A percentile compares a stretch with the other conserved stretches of the same genome.
Conservation (phyloP, 1,140 invertebrate species). For the Pseudachorutes palmiensis region DNA sequence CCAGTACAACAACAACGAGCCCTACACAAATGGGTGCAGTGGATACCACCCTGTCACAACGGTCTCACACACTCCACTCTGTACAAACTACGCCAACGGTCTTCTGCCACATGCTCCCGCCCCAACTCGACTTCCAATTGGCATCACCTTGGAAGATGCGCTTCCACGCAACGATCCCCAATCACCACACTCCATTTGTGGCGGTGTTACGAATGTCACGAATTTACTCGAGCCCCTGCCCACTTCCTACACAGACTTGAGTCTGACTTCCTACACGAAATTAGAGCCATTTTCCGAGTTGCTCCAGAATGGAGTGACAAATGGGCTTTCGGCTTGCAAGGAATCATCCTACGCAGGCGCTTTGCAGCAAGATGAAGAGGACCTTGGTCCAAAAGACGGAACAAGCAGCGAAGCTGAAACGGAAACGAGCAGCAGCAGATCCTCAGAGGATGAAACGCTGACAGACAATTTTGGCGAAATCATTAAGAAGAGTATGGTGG, state of each 20-base stretch:
- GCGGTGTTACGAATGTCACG: no score
- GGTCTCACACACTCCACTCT: background rate
- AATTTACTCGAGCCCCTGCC: no score
- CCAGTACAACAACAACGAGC: background rate
- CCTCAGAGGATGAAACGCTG: slow-evolving; percentile 25
- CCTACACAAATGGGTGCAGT: background rate
- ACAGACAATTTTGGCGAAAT: slow-evolving; percentile 80
- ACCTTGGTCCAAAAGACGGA: slow-evolving; percentile 25
- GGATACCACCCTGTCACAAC: background rate
- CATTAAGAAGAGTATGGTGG: slow-evolving; percentile 85
- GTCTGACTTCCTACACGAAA: slow-evolving; percentile 44
- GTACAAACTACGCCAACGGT: slow-evolving; percentile 1
- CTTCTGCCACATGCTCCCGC: slow-evolving; percentile 1
- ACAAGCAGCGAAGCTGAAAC: slow-evolving; percentile 20
- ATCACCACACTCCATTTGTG: background rate
- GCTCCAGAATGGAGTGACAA: slow-evolving; percentile 49
- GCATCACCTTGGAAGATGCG: background rate
- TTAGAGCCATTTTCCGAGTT: slow-evolving; percentile 62
- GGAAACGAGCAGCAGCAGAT: slow-evolving; percentile 19
- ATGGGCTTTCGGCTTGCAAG: slow-evolving; percentile 37
- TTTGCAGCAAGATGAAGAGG: slow-evolving; percentile 18
- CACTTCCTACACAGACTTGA: slow-evolving; percentile 29
- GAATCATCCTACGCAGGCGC: slow-evolving; percentile 36
- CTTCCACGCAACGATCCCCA: background rate
- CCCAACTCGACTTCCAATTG: background rate